These are phyloP conservation scores for Python bivittatus DNA, from an alignment of 2,113 vertebrate genomes.

Conservation along the genomic window DNA sequence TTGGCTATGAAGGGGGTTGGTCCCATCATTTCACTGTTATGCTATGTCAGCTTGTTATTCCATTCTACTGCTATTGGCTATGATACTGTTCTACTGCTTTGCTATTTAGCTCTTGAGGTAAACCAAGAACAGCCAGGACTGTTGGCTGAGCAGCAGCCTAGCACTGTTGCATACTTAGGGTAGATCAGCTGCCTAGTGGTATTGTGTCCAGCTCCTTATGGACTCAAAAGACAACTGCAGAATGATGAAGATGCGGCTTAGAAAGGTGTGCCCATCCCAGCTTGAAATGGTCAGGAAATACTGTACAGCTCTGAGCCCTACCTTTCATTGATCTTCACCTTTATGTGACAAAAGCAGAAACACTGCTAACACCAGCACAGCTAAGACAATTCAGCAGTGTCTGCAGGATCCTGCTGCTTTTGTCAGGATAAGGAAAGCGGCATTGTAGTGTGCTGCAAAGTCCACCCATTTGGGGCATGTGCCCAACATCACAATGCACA, in stretches of 20 bases:
- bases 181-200: background rate
- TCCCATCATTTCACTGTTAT: background rate
- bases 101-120: background rate
- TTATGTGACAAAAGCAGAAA: background rate
- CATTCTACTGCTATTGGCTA: background rate
- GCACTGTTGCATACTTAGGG: background rate
- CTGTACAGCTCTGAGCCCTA: background rate
- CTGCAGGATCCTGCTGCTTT: background rate
- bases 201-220: background rate
- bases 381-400: background rate
- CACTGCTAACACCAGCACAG: background rate
- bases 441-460: background rate
- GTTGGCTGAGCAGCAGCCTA: background rate
- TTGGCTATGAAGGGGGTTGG: background rate
- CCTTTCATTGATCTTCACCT: background rate
- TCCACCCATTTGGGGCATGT: background rate
- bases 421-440: background rate
- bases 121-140: background rate
- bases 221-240: background rate
- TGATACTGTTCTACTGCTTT: background rate
- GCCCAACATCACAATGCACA: background rate
- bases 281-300: background rate
- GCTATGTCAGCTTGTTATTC: background rate
- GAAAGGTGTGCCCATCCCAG: background rate
- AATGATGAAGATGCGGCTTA: background rate